Conservation (phyloP, 2,797 vertebrate species). For the Cyprinodon diabolis region DNA sequence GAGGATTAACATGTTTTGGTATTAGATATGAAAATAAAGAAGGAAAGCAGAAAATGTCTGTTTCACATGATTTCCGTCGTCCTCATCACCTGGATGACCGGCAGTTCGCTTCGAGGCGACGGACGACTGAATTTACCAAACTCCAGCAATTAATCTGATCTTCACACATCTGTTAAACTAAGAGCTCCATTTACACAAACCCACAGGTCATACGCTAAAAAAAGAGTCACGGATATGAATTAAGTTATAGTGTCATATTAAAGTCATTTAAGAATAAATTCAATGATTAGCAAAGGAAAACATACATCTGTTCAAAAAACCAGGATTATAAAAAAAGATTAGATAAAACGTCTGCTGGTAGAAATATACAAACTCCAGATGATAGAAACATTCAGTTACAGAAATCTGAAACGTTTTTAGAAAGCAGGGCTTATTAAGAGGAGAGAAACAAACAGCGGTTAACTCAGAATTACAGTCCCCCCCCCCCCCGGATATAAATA, state of each 20-base stretch:
- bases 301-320: slow-evolving; percentile 76
- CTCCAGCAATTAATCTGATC: slow-evolving; percentile 69
- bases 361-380: slow-evolving; percentile 84
- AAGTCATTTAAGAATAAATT: slow-evolving; percentile 75
- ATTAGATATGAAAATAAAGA: slow-evolving; percentile 63
- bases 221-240: slow-evolving; percentile 56
- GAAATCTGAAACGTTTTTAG: slow-evolving; percentile 83
- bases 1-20: slow-evolving; percentile 80
- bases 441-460: slow-evolving; percentile 55
- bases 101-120: slow-evolving; percentile 43
- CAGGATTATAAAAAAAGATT: slow-evolving; percentile 79
- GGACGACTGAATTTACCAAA: slow-evolving; percentile 60
- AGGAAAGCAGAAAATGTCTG: slow-evolving; percentile 21
- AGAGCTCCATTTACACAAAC: slow-evolving; percentile 63
- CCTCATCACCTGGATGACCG: slow-evolving; percentile 49
- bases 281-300: slow-evolving; percentile 68
- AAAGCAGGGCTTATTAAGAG: slow-evolving; percentile 61
- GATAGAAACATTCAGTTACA: slow-evolving; percentile 85
- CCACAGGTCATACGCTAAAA: slow-evolving; percentile 53
- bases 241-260: slow-evolving; percentile 70
- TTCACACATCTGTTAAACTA: slow-evolving; percentile 66
- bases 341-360: slow-evolving; percentile 81
- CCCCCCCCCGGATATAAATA: slow-evolving; percentile 90
- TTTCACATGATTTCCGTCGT: slow-evolving; percentile 55
- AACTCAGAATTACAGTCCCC: slow-evolving; percentile 82